Base-by-base conservation (phyloP, 2,797 vertebrate genomes). In the Smutsia temminckii region DNA sequence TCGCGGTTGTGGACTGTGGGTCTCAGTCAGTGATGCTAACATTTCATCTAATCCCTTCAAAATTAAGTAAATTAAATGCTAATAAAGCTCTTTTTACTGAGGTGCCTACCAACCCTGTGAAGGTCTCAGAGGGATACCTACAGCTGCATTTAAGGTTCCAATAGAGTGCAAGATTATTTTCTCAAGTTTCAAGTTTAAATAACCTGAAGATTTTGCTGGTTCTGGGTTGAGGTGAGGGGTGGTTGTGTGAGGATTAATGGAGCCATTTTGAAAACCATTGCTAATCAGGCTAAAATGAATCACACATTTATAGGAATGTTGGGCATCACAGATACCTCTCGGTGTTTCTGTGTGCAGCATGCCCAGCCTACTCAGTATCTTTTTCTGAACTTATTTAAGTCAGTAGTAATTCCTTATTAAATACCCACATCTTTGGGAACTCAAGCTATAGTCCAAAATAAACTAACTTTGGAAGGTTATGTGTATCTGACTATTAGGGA, bases 21-120 rank as follows among this genome's bases (percentile, higher is more conserved):
- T 66, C 92, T 77, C 79, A 91, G 10, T 81, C 81, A 95, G 80
- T 96, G 94, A 97, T 94, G 68, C 21, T 72, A 98, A 94, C 93
- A 95, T 98, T 97, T 92, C 59, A 57, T 97, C 97, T 98, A 98
- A 98, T 97, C 79, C 89, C 17, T 96, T 97, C 91, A 97, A 98
- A 98, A 98, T 98, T 63, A 98, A 98, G 97, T 97, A 98, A 97
- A 98, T 98, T 97, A 98, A 98, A 97, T 88, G 95, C 84, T 97
- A 88, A 94, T 97, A 97, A 97, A 98, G 97, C 75, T 74, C 53
- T 89, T 97, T 97, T 98, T 97, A 95, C 92, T 89, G 85, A 98
- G 96, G 89, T 97, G 95, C 96, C 95, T 92, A 96, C 85, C 75
- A 95, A 51, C 75, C 97, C 93, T 27, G 57, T 32, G 91, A 95